phyloP scores from a whole-genome alignment of 2,797 vertebrate species.

The Rhadinocentrus ornatus region DNA sequence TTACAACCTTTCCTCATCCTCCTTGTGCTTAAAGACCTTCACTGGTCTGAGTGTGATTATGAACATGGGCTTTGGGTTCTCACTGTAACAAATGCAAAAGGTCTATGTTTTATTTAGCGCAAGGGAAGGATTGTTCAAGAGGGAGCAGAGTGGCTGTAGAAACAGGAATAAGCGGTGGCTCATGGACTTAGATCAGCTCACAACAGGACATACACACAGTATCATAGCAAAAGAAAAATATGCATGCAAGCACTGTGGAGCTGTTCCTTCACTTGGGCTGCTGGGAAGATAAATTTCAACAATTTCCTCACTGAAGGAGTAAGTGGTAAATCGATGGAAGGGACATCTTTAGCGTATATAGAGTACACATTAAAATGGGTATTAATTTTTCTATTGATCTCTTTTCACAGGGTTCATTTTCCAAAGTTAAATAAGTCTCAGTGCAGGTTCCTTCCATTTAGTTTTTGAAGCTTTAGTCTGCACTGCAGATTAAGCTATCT shows the following conservation, averaged over 20 bases:
- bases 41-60: conserved; percentile 54
- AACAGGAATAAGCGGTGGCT: conserved; percentile 58
- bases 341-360: conserved; percentile 15
- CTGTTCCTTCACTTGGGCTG: conserved; percentile 31
- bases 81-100: conserved; percentile 59
- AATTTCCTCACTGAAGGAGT: conserved; percentile 48
- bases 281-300: conserved; percentile 66
- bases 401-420: conserved; percentile 46
- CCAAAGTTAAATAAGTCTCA: conserved; percentile 52
- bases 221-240: conserved; percentile 21
- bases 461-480: conserved; percentile 38
- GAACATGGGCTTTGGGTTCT: conserved; percentile 55
- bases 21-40: conserved; percentile 33
- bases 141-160: conserved; percentile 61
- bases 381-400: conserved; percentile 71
- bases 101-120: conserved; percentile 78
- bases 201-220: conserved; percentile 1
- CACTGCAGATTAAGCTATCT: conserved; percentile 66
- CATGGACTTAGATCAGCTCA: conserved; percentile 32
- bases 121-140: conserved; percentile 65
- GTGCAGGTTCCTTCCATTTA: conserved; percentile 40
- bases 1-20: conserved; percentile 45
- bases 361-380: conserved; percentile 20
- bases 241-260: conserved; percentile 35
- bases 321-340: conserved; percentile 69